Conservation (phyloP, 2,888 invertebrate species). For the Selenia dentaria region DNA sequence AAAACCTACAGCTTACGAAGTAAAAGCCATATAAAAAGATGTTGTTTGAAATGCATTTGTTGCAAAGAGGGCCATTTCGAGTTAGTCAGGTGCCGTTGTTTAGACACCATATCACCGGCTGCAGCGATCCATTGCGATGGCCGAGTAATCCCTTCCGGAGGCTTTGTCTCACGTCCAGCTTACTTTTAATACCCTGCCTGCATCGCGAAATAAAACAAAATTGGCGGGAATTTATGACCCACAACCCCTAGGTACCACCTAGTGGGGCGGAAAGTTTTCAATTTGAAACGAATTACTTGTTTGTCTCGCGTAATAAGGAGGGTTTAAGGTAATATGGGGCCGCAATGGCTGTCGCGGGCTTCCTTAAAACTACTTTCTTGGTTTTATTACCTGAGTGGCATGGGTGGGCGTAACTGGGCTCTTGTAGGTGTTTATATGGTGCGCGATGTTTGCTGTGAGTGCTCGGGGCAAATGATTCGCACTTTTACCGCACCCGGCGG, state of each 20-base stretch:
- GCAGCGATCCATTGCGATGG: conserved; percentile 80
- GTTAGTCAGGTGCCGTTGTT: conserved; percentile 71
- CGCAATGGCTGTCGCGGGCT: conserved; percentile 76
- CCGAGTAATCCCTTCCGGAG: conserved; percentile 77
- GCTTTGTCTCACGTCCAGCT: conserved; percentile 84
- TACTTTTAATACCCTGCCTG: conserved; percentile 84
- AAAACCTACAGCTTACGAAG: no score
- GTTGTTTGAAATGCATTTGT: conserved; percentile 16
- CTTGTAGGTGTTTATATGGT: conserved; percentile 45
- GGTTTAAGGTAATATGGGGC: conserved; percentile 78
- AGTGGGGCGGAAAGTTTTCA: conserved; percentile 84
- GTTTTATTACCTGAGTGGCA: conserved; percentile 79
- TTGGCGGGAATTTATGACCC: conserved; percentile 83
- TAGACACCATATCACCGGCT: conserved; percentile 72
- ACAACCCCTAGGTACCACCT: conserved; percentile 69
- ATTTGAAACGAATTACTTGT: conserved; percentile 84
- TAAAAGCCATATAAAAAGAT: neutral
- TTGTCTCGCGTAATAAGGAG: conserved; percentile 80
- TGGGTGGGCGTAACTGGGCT: conserved; percentile 60
- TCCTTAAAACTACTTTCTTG: conserved; percentile 82
- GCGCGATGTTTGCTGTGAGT: conserved; percentile 41
- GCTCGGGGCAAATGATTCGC: conserved; percentile 20
- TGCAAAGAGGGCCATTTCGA: conserved; percentile 40
- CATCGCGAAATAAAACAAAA: conserved; percentile 84
- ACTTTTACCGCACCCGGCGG: conserved; percentile 20